Conservation (phyloP, 2,888 invertebrate genomes). For the Zaprionus bogoriensis region DNA sequence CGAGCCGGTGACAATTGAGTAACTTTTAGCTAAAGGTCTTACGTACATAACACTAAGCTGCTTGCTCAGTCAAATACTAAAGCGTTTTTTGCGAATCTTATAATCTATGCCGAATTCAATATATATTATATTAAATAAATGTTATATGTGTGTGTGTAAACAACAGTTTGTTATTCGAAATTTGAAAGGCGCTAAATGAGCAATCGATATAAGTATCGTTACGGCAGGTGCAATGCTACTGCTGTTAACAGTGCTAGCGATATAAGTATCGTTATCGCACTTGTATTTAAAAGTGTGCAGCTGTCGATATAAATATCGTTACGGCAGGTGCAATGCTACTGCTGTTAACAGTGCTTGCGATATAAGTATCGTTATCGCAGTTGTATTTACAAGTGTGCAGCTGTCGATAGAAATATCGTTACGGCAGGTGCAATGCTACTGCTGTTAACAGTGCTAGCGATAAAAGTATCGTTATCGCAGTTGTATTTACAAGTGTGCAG, state of each 20-base stretch:
- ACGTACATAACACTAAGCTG: constrained; percentile 30
- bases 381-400: too few species aligned
- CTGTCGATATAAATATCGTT: too few species aligned
- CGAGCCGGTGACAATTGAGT: constrained; percentile 26
- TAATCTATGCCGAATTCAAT: constrained; percentile 64
- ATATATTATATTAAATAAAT: constrained; percentile 68
- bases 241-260: too few species aligned
- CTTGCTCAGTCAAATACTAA: constrained; percentile 45
- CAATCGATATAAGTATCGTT: too few species aligned
- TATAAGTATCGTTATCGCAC: too few species aligned
- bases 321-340: neutral
- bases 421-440: neutral
- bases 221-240: neutral
- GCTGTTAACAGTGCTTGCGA: too few species aligned
- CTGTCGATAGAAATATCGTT: too few species aligned
- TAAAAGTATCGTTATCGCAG: too few species aligned
- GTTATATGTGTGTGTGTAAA: constrained; percentile 68
- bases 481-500: too few species aligned
- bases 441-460: too few species aligned
- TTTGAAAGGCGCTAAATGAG: neutral
- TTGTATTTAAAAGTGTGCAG: too few species aligned
- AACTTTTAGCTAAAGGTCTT: constrained; percentile 16
- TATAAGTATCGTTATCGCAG: too few species aligned
- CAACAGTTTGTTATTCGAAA: neutral
- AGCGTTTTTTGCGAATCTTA: constrained; percentile 62